Evolutionary conservation across 2,113 vertebrate genomes (phyloP).

Genomic region (Nipponia nippon): DNA sequence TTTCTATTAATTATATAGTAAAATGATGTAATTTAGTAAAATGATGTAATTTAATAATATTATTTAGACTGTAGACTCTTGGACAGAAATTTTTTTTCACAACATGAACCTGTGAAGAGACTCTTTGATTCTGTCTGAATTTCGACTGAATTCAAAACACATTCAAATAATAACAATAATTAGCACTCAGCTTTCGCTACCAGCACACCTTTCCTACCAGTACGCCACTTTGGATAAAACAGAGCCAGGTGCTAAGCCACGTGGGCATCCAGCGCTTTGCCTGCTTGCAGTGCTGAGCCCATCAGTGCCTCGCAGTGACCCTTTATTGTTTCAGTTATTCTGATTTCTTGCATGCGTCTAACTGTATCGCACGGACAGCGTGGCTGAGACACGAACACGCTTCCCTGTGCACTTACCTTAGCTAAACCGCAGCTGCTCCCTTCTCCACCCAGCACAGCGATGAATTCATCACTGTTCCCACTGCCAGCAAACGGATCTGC

Average conservation of each 20-base stretch:
- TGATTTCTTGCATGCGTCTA: not conserved
- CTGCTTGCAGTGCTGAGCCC: not conserved
- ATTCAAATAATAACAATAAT: not conserved
- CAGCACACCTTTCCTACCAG: not conserved
- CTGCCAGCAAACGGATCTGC: not conserved
- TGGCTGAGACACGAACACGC: not conserved
- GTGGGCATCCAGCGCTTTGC: not conserved
- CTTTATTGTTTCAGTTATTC: not conserved
- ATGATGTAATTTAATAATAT: constrained; percentile 2
- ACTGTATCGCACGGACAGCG: accelerated
- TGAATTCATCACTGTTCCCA: not conserved
- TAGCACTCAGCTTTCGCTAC: not conserved
- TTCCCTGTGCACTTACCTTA: accelerated
- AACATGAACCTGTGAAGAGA: not conserved
- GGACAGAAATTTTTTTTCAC: not conserved
- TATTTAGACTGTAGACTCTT: not conserved
- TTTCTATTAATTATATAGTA: constrained; percentile 49
- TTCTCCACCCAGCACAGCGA: not conserved
- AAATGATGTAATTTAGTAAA: constrained; percentile 41
- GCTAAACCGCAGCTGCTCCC: not conserved
- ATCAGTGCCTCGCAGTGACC: accelerated
- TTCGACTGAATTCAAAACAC: constrained; percentile 4
- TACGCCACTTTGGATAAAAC: not conserved
- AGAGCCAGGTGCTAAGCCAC: not conserved
- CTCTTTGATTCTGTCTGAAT: constrained; percentile 16